Evolutionary conservation across 2,797 vertebrate species (phyloP), one percentile per base, ranked within the genome.

Genomic region (Macroramphosus scolopax): DNA sequence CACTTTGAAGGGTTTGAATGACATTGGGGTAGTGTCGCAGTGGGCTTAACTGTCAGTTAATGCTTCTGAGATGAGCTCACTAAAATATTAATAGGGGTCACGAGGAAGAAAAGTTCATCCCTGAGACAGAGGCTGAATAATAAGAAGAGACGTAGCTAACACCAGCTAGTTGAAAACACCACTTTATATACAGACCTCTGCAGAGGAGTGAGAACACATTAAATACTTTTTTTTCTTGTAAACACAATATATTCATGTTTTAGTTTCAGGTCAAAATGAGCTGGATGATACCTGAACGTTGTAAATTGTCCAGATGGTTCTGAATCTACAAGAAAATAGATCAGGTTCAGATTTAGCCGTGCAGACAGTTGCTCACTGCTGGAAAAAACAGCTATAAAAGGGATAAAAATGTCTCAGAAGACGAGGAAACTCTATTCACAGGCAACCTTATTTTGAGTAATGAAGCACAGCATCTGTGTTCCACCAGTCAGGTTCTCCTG

Each of bases 81-180:
- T 81, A 61, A 83, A 84, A 83, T 80, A 82, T 83, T 77, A 80
- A 87, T 82, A 44, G 52, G 46, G 63, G 69, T 65, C 53, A 42
- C 62, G 50, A 73, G 70, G 48, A 60, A 58, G 43, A 51, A 84
- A 81, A 84, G 71, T 76, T 84, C 80, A 81, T 63, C 30, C 32
- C 45, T 70, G 59, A 64, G 62, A 75, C 71, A 68, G 14, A 20
- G 24, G 24, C 38, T 54, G 72, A 81, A 84, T 84, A 71, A 76
- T 84, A 65, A 63, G 63, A 78, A 77, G 42, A 56, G 29, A 38
- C 41, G 25, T 29, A 31, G 38, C 47, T 38, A 45, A 47, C 17
- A 33, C 24, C 17, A 44, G 45, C 31, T 17, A 18, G 20, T 52
- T 18, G 49, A 61, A 32, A 38, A 29, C 28, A 41, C 13, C 25